Evolutionary conservation across 2,888 invertebrate genomes (phyloP).

Genomic region (Seira sanloemensis): DNA sequence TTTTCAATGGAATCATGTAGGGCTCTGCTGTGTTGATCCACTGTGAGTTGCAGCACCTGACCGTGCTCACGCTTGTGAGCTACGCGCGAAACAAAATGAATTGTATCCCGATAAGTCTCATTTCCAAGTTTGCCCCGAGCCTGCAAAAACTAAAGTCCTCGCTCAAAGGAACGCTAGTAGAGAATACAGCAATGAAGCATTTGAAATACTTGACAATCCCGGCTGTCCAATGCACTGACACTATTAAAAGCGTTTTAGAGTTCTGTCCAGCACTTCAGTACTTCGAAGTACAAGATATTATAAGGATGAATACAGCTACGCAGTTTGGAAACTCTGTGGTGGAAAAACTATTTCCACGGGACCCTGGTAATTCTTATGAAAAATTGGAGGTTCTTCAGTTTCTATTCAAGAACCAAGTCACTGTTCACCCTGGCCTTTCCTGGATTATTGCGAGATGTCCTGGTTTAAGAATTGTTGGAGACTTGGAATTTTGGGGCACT

Average conservation of each 20-base stretch:
- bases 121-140: conserved; percentile 58
- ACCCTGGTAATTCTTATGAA: conserved; percentile 31
- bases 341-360: conserved; percentile 38
- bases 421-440: conserved; percentile 48
- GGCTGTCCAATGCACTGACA: conserved; percentile 39
- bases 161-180: conserved; percentile 43
- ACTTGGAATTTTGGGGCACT: conserved; percentile 54
- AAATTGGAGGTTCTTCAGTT: conserved; percentile 61
- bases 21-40: conserved; percentile 52
- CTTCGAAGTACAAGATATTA: conserved; percentile 64
- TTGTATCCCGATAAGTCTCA: conserved; percentile 52
- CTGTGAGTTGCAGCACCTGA: conserved; percentile 53
- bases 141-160: conserved; percentile 61
- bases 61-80: conserved; percentile 38
- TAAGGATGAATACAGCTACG: conserved; percentile 18
- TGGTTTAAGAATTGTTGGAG: conserved; percentile 61
- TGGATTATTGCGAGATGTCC: conserved; percentile 58
- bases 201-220: conserved; percentile 49
- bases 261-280: conserved; percentile 62
- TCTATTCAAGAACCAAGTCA: conserved; percentile 55
- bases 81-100: conserved; percentile 42
- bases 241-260: conserved; percentile 48
- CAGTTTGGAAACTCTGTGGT: conserved; percentile 49
- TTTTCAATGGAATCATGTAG: neutral
- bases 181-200: conserved; percentile 22